Percentiles rank a stretch among this genome's conserved stretches.
Evolutionary conservation across 2,113 vertebrate species (phyloP).

Genomic region (Polypterus bichir): DNA sequence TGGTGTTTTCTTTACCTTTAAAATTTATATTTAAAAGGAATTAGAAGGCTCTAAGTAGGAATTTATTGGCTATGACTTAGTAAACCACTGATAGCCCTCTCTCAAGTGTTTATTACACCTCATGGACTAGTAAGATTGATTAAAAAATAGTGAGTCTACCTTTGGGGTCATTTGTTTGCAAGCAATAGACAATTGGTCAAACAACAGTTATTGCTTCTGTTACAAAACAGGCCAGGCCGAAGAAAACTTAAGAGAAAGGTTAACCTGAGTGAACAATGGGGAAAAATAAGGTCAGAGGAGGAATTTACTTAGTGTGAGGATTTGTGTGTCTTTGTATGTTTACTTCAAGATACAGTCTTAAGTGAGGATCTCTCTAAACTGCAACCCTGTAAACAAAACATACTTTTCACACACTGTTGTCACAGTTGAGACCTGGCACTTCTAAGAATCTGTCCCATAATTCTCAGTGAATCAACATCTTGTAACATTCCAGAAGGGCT

Average conservation of each 20-base stretch:
- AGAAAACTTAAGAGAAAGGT: background rate
- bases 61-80: too few relatives aligned
- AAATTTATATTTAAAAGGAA: too few relatives aligned
- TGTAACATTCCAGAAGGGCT: slow-evolving; percentile 20
- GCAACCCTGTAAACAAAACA: slow-evolving; percentile 17
- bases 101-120: too few relatives aligned
- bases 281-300: background rate
- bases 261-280: background rate
- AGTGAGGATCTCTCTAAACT: slow-evolving; percentile 4
- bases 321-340: background rate
- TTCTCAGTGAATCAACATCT: slow-evolving; percentile 21
- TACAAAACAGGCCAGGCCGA: background rate
- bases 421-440: slow-evolving; percentile 8
- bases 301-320: background rate
- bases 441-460: slow-evolving; percentile 17
- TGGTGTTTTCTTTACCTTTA: too few relatives aligned
- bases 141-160: background rate
- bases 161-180: background rate
- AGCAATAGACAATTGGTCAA: background rate
- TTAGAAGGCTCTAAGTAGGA: too few relatives aligned
- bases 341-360: background rate
- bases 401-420: slow-evolving; percentile 12
- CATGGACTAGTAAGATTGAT: too few relatives aligned
- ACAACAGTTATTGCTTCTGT: background rate
- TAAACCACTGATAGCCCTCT: too few relatives aligned